Base-by-base conservation (phyloP, 2,113 vertebrate species). In the Salvelinus namaycush region DNA sequence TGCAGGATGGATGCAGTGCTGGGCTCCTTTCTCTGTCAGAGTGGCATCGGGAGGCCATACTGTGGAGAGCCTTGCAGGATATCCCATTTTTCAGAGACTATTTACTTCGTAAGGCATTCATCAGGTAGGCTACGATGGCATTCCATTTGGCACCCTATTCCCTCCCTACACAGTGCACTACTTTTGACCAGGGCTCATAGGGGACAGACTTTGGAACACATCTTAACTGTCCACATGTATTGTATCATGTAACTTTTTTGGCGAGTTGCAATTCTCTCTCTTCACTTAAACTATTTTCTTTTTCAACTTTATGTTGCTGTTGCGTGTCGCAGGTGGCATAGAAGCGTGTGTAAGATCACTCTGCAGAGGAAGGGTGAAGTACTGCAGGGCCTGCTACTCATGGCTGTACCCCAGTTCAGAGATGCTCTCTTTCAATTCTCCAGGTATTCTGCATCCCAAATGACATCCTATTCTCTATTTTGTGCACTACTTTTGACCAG, bases 371-470 rank as follows among this genome's bases (percentile, higher is more conserved):
- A 68, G 13, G 75, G 48, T 6, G 31, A 78, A 3, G 14, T 81
- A 11, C 84, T 97, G 59, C 80, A 80, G 26, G 78, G 73, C 3
- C 68, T 74, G 6, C 84, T 96, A 67, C 85, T 96, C n/a, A 72
- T 80, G 3, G 86, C 89, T 1, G 90, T 95, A 2, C 95, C 96
- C 11, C 95, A 93, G 78, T 96, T 95, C 84, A 93, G n/a, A 64
- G 26, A 26, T 22, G 26, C 90, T 0, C 85, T 97, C 29, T 81
- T 94, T 22, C 89, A 94, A 3, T 80, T 96, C 20, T 90, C 73
- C 82, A 90, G 93, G 96, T 96, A 49, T 22, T 62, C n/a, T 57
- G 54, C 18, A 57, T 18, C 16, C 14, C 51, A 18, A 54, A 54
- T 18, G 12, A 5, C 51, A 54, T 44, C 39, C 9, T 44, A 44